phyloP scores from a whole-genome alignment of 2,113 vertebrate species.

The Vireo altiloquus region DNA sequence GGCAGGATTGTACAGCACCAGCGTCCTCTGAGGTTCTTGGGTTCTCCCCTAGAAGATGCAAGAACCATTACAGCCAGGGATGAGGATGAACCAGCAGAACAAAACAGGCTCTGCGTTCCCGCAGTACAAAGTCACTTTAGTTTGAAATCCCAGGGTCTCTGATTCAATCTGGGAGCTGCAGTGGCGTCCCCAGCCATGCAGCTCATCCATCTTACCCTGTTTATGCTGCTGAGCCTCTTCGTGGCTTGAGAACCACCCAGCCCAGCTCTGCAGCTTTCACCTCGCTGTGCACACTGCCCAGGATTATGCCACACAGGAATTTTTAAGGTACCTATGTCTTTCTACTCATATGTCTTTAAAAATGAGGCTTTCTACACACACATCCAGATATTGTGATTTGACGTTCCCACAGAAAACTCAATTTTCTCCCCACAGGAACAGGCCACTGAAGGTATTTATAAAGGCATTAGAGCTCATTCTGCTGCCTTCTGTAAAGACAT shows the following conservation, averaged over 20 bases:
- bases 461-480: not conserved
- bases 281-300: not conserved
- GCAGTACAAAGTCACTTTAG: not conserved
- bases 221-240: not conserved
- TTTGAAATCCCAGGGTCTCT: constrained; percentile 7
- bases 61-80: not conserved
- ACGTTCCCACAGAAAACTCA: not conserved
- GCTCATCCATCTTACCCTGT: not conserved
- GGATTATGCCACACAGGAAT: not conserved
- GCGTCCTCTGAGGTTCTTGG: not conserved
- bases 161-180: constrained; percentile 1
- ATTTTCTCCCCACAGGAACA: not conserved
- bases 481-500: not conserved
- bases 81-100: not conserved
- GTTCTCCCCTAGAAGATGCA: not conserved
- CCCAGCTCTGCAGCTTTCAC: not conserved
- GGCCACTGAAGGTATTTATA: not conserved
- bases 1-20: not conserved
- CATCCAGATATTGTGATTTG: not conserved
- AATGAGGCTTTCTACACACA: not conserved
- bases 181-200: not conserved
- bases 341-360: not conserved
- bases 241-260: not conserved
- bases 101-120: not conserved
- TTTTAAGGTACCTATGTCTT: not conserved